Evolutionary conservation across 2,797 vertebrate genomes (phyloP), one percentile per base, ranked within the genome.

Genomic region (Gobionotothen gibberifrons): DNA sequence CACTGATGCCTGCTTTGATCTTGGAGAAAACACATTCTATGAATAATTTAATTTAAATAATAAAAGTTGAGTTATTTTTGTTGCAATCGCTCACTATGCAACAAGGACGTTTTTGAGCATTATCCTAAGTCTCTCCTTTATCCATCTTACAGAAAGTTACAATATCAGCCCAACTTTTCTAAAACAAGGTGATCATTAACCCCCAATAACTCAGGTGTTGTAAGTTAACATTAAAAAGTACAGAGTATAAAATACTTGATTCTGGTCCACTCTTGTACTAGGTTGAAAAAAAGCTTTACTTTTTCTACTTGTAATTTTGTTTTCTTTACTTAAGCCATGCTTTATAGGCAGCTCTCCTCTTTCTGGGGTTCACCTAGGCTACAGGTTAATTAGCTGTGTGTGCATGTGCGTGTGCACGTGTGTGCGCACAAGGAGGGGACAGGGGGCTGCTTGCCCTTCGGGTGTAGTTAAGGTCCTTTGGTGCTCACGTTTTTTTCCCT

Each of bases 391-490:
- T 74, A 39, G 53, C 47, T 39, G 15, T 46, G 36, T 57, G 42
- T 66, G 47, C 10, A 46, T 32, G 72, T 64, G 62, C 22, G 62
- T 56, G 55, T 48, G 49, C 55, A 51, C 49, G 52, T 47, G 58
- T 68, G 54, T 3, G 9, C 57, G 14, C 22, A 72, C 69, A 59
- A 76, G 52, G 9, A 74, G 49, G 71, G 66, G 69, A 63, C 60
- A 64, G 54, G 64, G 63, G 74, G 64, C 68, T 70, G 72, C 68
- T 74, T 46, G 49, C 51, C 81, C 85, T 85, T 79, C 32, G n/a
- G 84, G 76, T 67, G 16, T 76, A 77, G 81, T 89, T 84, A 77
- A 85, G 76, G 69, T 79, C 82, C 62, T 85, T 78, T 82, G 72
- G 78, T 83, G 73, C 78, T 69, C 21, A 0, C 81, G 68, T 83